Conservation (phyloP, 2,888 invertebrate species). For the Thecocarcelia acutangulata region DNA sequence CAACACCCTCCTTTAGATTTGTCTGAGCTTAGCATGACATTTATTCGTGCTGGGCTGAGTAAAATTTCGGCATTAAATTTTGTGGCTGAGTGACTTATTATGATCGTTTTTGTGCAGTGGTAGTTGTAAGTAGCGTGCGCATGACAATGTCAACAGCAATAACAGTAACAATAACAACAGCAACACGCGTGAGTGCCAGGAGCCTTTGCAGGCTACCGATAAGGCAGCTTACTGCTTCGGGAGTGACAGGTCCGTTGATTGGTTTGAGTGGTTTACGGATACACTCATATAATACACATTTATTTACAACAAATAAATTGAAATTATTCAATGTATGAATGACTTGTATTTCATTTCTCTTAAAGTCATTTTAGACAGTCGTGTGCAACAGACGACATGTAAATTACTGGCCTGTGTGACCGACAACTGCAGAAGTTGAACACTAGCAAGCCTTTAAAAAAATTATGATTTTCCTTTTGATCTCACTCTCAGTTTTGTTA, state of each 20-base stretch:
- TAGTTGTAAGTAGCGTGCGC: constrained; percentile 3
- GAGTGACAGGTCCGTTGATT: constrained; percentile 79
- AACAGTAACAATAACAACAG: constrained; percentile 20
- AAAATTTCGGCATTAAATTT: not conserved
- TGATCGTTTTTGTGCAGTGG: not conserved
- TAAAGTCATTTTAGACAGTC: constrained; percentile 39
- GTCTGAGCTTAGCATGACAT: no score
- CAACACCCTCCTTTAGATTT: no score
- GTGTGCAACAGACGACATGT: constrained; percentile 76
- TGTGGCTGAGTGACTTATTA: constrained; percentile 21
- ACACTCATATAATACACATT: constrained; percentile 57
- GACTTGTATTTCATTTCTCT: constrained; percentile 55
- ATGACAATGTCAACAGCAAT: constrained; percentile 55
- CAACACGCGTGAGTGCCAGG: constrained; percentile 78
- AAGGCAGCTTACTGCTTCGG: constrained; percentile 74
- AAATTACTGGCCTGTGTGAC: constrained; percentile 74
- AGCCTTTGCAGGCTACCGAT: constrained; percentile 78
- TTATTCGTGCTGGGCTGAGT: not conserved
- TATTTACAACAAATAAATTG: constrained; percentile 73
- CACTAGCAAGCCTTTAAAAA: constrained; percentile 50
- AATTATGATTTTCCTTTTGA: constrained; percentile 41
- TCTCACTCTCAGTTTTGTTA: constrained; percentile 54
- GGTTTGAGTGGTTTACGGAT: constrained; percentile 73
- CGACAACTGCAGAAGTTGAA: constrained; percentile 18
- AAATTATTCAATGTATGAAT: constrained; percentile 67